Conservation (phyloP, 2,797 vertebrate species). For the Dipus sagitta region DNA sequence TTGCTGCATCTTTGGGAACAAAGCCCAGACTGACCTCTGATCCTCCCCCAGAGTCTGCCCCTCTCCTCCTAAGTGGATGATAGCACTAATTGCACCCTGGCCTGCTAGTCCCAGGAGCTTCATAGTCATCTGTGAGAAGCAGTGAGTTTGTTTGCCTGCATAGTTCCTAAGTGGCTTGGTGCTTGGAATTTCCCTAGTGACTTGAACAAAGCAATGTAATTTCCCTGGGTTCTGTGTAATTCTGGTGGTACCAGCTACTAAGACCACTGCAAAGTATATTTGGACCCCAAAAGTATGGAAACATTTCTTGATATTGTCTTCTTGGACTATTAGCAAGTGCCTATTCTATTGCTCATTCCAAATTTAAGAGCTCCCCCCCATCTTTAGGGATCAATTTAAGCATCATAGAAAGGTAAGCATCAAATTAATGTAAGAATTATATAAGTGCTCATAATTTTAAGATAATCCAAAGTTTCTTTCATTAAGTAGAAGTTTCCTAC, state of each 20-base stretch:
- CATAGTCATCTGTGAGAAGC: not conserved
- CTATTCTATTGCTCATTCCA: not conserved
- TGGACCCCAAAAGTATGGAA: not conserved
- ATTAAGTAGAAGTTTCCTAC: not conserved
- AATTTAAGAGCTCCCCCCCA: not conserved
- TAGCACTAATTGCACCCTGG: not conserved
- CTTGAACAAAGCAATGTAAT: conserved; percentile 37
- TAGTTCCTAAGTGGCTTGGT: not conserved
- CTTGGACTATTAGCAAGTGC: not conserved
- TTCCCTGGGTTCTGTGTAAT: conserved; percentile 38
- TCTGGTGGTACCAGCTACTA: conserved; percentile 42
- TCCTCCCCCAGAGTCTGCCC: not conserved
- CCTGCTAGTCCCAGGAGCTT: not conserved
- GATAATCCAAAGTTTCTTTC: not conserved
- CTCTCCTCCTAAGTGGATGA: not conserved
- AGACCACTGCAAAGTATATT: not conserved
- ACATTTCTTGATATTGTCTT: not conserved
- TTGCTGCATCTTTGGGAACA: not conserved
- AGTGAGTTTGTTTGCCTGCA: conserved; percentile 35
- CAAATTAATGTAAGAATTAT: not conserved
- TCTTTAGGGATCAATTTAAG: not conserved
- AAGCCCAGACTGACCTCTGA: not conserved
- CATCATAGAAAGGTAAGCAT: not conserved
- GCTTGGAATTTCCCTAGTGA: conserved; percentile 2
- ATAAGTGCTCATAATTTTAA: not conserved